Evolutionary conservation across 2,888 invertebrate species (phyloP).

Genomic region (Microctonus aethiopoides): DNA sequence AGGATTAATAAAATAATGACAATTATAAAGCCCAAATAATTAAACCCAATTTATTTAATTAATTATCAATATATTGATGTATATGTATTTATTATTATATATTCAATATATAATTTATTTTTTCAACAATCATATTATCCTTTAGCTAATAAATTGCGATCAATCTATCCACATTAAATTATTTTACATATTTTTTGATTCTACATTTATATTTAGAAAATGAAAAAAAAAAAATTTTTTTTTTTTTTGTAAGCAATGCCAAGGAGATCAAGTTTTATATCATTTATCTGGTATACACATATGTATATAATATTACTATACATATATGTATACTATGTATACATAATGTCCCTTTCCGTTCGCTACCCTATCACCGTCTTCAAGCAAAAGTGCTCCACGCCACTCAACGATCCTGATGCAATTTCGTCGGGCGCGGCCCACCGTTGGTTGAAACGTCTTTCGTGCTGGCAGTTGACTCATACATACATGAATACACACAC

Average conservation of each 20-base stretch:
- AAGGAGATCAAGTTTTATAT: constrained; percentile 17
- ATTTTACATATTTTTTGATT: too few relatives aligned
- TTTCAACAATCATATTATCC: too few relatives aligned
- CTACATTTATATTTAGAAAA: too few relatives aligned
- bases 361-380: not conserved
- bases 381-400: constrained; percentile 29
- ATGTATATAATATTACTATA: not conserved
- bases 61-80: too few relatives aligned
- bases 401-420: constrained; percentile 33
- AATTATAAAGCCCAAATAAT: too few relatives aligned
- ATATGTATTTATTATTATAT: too few relatives aligned
- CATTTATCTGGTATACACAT: not conserved
- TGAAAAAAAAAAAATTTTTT: not conserved
- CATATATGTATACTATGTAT: not conserved
- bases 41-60: too few relatives aligned
- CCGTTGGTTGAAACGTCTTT: constrained; percentile 39
- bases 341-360: not conserved
- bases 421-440: constrained; percentile 28
- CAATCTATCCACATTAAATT: too few relatives aligned
- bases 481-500: not conserved
- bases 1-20: too few relatives aligned
- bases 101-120: too few relatives aligned
- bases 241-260: not conserved
- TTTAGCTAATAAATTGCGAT: too few relatives aligned
- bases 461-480: constrained; percentile 36